phyloP scores from a whole-genome alignment of 2,113 vertebrate genomes.

The Cygnus buccinator region DNA sequence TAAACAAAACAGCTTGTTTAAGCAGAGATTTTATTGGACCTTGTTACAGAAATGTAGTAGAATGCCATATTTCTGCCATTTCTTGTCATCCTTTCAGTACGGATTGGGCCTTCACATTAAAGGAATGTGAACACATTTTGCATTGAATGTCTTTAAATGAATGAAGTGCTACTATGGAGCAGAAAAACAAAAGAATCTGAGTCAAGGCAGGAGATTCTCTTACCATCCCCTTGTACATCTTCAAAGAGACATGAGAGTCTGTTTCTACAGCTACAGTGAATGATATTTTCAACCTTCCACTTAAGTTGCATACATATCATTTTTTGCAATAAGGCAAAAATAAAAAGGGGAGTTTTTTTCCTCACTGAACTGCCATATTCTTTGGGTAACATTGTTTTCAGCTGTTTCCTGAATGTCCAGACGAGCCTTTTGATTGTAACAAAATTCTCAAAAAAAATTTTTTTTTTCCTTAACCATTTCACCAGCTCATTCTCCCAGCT shows the following conservation, averaged over 20 bases:
- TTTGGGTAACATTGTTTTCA: neutral
- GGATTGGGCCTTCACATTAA: neutral
- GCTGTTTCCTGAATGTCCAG: neutral
- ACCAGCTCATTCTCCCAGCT: neutral
- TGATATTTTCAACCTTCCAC: neutral
- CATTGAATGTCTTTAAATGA: neutral
- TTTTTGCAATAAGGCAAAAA: neutral
- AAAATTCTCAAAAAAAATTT: neutral
- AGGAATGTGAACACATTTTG: neutral
- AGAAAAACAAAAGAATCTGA: neutral
- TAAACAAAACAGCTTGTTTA: neutral
- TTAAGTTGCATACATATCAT: neutral
- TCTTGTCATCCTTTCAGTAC: neutral
- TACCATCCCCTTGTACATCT: neutral
- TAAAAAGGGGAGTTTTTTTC: neutral
- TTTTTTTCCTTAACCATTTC: neutral
- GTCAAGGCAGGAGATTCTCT: neutral
- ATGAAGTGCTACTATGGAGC: neutral
- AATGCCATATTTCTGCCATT: too few species aligned
- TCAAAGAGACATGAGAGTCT: neutral
- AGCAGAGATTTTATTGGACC: neutral
- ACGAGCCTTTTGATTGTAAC: neutral
- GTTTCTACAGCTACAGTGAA: neutral
- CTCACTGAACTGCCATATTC: neutral
- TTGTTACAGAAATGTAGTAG: neutral